phyloP scores from a whole-genome alignment of 2,888 invertebrate species.

The Amblyjoppa fuscipennis region DNA sequence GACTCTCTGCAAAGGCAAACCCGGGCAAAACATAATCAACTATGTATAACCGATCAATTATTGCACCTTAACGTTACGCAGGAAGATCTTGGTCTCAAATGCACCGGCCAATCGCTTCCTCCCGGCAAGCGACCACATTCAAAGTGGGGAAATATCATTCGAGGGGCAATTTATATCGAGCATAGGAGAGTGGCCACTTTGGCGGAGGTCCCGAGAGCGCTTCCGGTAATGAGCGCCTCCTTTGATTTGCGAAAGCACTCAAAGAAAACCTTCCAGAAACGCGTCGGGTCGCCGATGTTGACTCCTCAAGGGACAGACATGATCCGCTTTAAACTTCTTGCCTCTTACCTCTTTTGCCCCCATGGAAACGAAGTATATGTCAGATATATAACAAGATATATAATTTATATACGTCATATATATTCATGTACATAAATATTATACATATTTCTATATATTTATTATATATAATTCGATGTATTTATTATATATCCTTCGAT shows the following conservation, averaged over 20 bases:
- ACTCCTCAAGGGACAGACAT: neutral
- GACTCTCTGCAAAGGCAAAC: slow-evolving; percentile 75
- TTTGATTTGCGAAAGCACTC: neutral
- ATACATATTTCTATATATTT: no score
- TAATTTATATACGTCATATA: no score
- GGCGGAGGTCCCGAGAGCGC: neutral
- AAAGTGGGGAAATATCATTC: neutral
- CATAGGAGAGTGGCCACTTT: no score
- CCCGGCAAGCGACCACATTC: neutral
- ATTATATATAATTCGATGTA: no score
- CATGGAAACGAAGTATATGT: no score
- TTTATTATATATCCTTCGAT: no score
- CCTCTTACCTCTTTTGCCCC: no score
- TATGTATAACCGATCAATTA: slow-evolving; percentile 8
- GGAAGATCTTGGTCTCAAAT: neutral
- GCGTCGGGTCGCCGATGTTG: neutral
- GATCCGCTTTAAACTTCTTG: no score
- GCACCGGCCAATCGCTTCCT: neutral
- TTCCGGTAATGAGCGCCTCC: neutral
- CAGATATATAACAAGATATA: no score
- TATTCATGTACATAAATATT: no score
- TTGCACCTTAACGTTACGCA: neutral
- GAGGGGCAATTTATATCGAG: neutral
- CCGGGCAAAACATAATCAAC: slow-evolving; percentile 4
- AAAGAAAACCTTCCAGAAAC: neutral